phyloP scores from a whole-genome alignment of 2,888 invertebrate genomes.

The Drosophila anomalata region DNA sequence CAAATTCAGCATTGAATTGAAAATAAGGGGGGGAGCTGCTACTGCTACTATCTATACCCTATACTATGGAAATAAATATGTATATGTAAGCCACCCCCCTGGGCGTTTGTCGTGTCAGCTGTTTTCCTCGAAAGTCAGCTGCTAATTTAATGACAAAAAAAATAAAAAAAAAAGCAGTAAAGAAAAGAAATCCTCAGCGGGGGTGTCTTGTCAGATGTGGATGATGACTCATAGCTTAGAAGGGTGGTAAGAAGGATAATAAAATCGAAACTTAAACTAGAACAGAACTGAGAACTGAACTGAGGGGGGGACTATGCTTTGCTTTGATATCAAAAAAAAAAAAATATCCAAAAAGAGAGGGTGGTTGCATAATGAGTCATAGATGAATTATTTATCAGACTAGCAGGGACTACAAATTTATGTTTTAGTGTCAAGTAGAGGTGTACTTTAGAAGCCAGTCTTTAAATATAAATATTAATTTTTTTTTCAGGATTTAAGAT shows the following conservation, averaged over 20 bases:
- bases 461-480: not conserved
- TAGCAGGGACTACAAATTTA: not conserved
- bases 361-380: conserved; percentile 47
- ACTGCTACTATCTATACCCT: not conserved
- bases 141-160: conserved; percentile 24
- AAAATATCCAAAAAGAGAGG: conserved; percentile 5
- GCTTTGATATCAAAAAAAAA: not conserved
- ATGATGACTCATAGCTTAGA: conserved; percentile 32
- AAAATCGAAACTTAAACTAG: conserved; percentile 45
- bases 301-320: not conserved
- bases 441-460: not conserved
- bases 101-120: conserved; percentile 23
- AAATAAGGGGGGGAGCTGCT: not conserved
- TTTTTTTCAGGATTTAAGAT: not conserved
- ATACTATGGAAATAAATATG: not conserved
- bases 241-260: conserved; percentile 24
- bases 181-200: conserved; percentile 9
- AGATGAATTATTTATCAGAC: conserved; percentile 38
- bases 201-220: conserved; percentile 18
- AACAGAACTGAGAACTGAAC: not conserved
- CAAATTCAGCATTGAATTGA: conserved; percentile 64
- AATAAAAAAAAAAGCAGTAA: not conserved
- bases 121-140: conserved; percentile 35
- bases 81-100: conserved; percentile 13
- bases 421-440: conserved; percentile 2